Evolutionary conservation across 2,113 vertebrate species (phyloP).

Genomic region (Miniopterus natalensis): DNA sequence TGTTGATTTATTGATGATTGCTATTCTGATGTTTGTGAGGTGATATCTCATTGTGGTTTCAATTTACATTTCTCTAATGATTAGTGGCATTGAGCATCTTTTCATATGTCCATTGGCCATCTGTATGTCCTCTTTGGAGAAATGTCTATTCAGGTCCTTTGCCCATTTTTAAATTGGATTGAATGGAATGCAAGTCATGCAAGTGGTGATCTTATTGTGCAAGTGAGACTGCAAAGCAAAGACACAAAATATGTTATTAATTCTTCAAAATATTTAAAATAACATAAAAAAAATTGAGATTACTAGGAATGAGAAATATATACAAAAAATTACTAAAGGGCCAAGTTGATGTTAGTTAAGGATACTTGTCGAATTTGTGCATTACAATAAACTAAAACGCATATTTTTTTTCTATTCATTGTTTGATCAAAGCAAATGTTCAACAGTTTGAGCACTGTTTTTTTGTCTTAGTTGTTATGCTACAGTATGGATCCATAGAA

Average conservation of each 20-base stretch:
- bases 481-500: neutral
- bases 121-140: neutral
- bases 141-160: neutral
- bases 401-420: neutral
- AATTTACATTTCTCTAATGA: too few species aligned
- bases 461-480: neutral
- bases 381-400: neutral
- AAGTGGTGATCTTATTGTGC: neutral
- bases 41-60: neutral
- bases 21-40: neutral
- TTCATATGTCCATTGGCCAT: neutral
- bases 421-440: slow-evolving; percentile 18
- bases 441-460: neutral
- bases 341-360: neutral
- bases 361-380: neutral
- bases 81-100: neutral
- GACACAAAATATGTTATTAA: neutral
- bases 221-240: neutral
- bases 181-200: neutral
- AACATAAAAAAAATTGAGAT: neutral
- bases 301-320: neutral
- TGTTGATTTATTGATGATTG: neutral
- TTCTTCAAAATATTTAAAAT: slow-evolving; percentile 44
- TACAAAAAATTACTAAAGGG: neutral
- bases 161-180: neutral